Base-by-base conservation (phyloP, 1,140 invertebrate species). In the Drosophila nasuta region DNA sequence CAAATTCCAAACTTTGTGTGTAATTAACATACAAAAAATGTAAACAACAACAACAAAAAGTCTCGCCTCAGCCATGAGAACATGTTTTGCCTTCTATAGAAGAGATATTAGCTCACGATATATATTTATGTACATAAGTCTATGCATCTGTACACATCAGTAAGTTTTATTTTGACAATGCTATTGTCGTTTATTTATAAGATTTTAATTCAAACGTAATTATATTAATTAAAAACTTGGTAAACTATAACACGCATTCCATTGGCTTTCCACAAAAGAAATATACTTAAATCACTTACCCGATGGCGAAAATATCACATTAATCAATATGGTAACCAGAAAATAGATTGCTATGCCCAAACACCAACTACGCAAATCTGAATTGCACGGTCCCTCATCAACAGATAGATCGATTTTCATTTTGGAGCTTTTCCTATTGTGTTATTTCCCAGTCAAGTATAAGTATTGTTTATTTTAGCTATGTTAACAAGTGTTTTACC, bases 381-480 rank as follows among this genome's bases (percentile, higher is more conserved):
- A 48, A 3, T 79, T 41, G 63, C 81, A 88, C 1, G 85, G 85
- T 28, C 85, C 85, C 25, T 69, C 49, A 15, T 88, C 85, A 20
- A 89, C 81, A 43, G 62, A 63, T 5, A 85, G 75, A 11, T 89
- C 62, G 51, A 88, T 41, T 79, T 81, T 75, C 85, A 88, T 89
- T 56, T 77, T 83, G 7, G n/a, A 6, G 38, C 28, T 6, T 67
- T 49, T 1, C 35, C 7, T 45, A 15, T 64, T 43, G 11, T 17
- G 33, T 54, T 5, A 28, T 56, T 33, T 11, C 30, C 17, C 13
- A n/a, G 30, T 33, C 15, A 33, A 15, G 3, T 30, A 11, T 25
- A 49, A 51, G 11, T 30, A 7, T 5, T 13, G 15, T 41, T 33
- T 8, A 25, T 25, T 10, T 57, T 6, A 13, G 13, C 6, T n/a